A percentile compares a stretch with the other conserved stretches of the same genome.
Conservation (phyloP, 2,113 vertebrate species). For the Mastomys natalensis region DNA sequence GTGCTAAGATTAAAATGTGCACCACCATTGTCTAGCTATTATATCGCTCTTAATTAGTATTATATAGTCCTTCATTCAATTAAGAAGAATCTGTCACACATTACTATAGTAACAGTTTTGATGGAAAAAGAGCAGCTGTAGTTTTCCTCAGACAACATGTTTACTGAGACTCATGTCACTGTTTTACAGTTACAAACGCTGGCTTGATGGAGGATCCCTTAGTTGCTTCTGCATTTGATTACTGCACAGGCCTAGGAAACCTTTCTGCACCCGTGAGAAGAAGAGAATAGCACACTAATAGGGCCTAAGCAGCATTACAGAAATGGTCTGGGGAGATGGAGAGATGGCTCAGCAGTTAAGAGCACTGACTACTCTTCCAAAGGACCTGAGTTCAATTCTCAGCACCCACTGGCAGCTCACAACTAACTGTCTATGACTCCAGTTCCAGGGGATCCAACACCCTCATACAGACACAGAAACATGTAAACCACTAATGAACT, state of each 20-base stretch:
- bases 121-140: not conserved
- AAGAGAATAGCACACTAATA: too few species aligned
- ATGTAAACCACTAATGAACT: not conserved
- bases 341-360: not conserved
- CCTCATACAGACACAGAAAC: not conserved
- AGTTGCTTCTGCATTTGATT: not conserved
- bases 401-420: not conserved
- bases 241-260: not conserved
- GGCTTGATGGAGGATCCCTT: not conserved
- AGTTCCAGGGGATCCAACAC: not conserved
- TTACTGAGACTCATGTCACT: not conserved
- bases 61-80: not conserved
- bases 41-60: not conserved
- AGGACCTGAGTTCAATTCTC: not conserved
- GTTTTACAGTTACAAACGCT: not conserved
- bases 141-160: slow-evolving; percentile 22
- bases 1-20: not conserved
- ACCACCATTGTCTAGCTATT: not conserved
- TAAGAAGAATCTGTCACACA: not conserved
- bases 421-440: not conserved
- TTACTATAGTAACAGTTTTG: not conserved
- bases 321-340: not conserved
- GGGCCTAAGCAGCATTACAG: not conserved
- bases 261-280: not conserved
- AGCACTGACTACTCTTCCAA: not conserved